Percentiles rank a stretch among this genome's conserved stretches.
Evolutionary conservation across 2,113 vertebrate species (phyloP).

Genomic region (Sapayoa aenigma): DNA sequence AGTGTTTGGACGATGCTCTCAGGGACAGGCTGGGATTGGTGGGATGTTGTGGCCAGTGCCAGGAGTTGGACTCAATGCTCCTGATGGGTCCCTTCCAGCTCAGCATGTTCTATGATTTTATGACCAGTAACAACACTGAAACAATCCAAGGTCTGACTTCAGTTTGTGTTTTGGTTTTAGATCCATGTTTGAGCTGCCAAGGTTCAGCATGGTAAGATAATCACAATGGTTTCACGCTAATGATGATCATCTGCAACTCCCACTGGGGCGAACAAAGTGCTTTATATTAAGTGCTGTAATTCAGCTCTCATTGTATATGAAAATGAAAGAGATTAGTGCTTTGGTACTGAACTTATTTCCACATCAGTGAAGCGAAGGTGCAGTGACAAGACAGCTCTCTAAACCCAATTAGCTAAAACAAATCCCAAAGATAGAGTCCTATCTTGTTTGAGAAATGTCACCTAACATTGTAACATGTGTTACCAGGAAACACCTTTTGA

Average conservation of each 20-base stretch:
- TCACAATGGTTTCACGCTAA: not conserved
- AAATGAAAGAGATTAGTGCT: not conserved
- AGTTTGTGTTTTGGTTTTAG: not conserved
- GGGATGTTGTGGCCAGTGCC: not conserved
- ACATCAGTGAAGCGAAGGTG: not conserved
- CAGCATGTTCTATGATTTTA: not conserved
- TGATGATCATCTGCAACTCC: not conserved
- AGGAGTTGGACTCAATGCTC: not conserved
- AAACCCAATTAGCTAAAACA: not conserved
- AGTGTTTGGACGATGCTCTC: fast-evolving
- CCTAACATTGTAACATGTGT: not conserved
- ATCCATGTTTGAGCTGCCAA: not conserved
- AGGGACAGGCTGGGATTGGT: not conserved
- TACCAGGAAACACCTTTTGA: not conserved
- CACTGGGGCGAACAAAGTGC: not conserved
- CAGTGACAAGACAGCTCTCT: not conserved
- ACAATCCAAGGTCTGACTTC: not conserved
- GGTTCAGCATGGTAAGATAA: not conserved
- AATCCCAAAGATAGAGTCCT: not conserved
- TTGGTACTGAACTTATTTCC: not conserved
- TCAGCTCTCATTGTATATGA: not conserved
- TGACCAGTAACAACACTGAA: not conserved
- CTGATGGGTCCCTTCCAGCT: not conserved
- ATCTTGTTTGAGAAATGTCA: slow-evolving; percentile 25
- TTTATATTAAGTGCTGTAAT: not conserved